A percentile compares a stretch with the other conserved stretches of the same genome.
Evolutionary conservation across 2,888 invertebrate genomes (phyloP).

Genomic region (Liodrosophila aerea): DNA sequence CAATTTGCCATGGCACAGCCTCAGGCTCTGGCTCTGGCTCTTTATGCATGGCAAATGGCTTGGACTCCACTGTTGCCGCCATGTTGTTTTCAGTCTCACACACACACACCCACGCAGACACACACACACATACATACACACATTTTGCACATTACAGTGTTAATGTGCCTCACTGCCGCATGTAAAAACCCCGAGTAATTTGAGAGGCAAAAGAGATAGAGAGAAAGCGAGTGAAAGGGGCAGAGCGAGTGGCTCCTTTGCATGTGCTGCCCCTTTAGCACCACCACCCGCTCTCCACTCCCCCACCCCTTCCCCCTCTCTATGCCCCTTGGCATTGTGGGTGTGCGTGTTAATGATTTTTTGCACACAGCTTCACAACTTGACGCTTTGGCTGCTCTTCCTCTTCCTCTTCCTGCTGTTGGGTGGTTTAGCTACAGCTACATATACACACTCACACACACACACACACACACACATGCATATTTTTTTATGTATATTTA

Average conservation of each 20-base stretch:
- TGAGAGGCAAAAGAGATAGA: conserved; percentile 48
- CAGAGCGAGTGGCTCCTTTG: conserved; percentile 1
- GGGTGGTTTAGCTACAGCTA: conserved; percentile 41
- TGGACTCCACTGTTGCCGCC: conserved; percentile 68
- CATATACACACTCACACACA: conserved; percentile 15
- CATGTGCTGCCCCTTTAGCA: background rate
- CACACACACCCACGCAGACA: conserved; percentile 5
- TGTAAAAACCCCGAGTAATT: conserved; percentile 76
- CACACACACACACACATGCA: conserved; percentile 3
- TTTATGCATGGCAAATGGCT: conserved; percentile 70
- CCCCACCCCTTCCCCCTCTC: background rate
- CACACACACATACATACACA: conserved; percentile 32
- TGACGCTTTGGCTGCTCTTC: conserved; percentile 60
- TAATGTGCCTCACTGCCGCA: conserved; percentile 81
- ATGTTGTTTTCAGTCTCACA: conserved; percentile 66
- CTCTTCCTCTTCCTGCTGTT: conserved; percentile 5
- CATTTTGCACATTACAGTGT: conserved; percentile 81
- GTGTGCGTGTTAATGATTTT: conserved; percentile 80
- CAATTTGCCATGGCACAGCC: background rate
- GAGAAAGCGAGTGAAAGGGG: conserved; percentile 2
- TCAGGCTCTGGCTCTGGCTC: conserved; percentile 16
- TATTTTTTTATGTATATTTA: background rate
- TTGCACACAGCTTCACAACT: conserved; percentile 79
- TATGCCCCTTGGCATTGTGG: conserved; percentile 22
- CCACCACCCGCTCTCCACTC: no score